These are phyloP conservation scores for Drosophila ambigua DNA, from an alignment of 1,140 invertebrate species.

Conservation along the genomic window DNA sequence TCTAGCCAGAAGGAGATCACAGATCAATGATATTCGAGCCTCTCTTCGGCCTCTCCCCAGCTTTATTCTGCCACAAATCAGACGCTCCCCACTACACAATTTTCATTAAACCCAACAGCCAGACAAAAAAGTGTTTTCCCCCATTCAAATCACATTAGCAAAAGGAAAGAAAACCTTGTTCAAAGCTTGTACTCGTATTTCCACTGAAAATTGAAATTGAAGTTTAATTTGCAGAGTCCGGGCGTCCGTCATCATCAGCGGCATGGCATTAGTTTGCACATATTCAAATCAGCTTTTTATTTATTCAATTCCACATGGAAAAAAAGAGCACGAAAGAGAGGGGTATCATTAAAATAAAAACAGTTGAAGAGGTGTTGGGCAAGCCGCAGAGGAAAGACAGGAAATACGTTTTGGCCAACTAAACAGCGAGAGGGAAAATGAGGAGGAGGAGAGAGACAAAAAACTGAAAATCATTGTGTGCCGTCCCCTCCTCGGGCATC, in stretches of 20 bases:
- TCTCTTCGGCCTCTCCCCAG: too few species aligned
- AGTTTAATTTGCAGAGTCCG: constrained; percentile 62
- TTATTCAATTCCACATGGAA: constrained; percentile 28
- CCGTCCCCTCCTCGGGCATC: constrained; percentile 38
- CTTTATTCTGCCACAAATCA: too few species aligned
- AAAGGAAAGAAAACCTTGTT: constrained; percentile 25
- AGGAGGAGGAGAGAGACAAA: constrained; percentile 4
- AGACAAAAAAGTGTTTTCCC: too few species aligned
- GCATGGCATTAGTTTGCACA: constrained; percentile 68
- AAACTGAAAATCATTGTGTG: constrained; percentile 73
- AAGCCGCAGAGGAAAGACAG: constrained; percentile 51
- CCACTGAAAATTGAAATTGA: constrained; percentile 71
- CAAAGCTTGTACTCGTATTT: constrained; percentile 28
- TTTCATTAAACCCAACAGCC: constrained; percentile 25
- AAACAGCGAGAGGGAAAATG: constrained; percentile 36
- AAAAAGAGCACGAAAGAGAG: constrained; percentile 11
- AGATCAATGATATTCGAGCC: too few species aligned
- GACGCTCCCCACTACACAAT: too few species aligned
- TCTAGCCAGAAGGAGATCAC: too few species aligned
- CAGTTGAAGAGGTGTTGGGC: constrained; percentile 58
- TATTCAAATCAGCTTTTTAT: constrained; percentile 73
- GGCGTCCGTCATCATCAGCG: constrained; percentile 58
- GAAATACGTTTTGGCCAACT: constrained; percentile 67
- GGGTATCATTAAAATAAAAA: constrained; percentile 78
- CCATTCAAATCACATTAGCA: constrained; percentile 42